phyloP scores from a whole-genome alignment of 2,797 vertebrate species.

The Chelon auratus region DNA sequence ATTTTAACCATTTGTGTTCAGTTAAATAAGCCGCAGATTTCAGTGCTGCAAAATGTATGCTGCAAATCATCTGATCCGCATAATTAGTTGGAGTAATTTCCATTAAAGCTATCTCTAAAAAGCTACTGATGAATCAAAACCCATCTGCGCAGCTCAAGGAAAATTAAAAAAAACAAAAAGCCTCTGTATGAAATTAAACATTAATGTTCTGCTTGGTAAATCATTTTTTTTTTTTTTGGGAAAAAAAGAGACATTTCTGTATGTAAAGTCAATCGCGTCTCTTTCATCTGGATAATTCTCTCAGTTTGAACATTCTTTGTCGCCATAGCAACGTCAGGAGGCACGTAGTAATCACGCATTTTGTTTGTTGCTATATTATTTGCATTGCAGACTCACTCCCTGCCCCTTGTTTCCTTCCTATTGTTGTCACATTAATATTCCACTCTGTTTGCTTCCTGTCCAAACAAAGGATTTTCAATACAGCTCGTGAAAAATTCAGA shows the following conservation, averaged over 20 bases:
- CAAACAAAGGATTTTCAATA: neutral
- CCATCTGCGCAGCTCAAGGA: neutral
- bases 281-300: conserved; percentile 12
- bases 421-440: neutral
- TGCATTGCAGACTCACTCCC: neutral
- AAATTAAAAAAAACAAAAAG: conserved; percentile 5
- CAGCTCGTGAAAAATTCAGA: neutral
- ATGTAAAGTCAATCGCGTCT: neutral
- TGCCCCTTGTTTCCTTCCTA: neutral
- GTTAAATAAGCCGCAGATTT: conserved; percentile 16
- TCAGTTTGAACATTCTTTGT: neutral
- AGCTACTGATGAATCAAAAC: conserved; percentile 15
- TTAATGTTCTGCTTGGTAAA: conserved; percentile 1
- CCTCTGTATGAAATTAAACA: conserved; percentile 3
- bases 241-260: neutral
- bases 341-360: conserved; percentile 8
- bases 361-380: conserved; percentile 9
- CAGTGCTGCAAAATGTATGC: neutral
- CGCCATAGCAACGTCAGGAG: conserved; percentile 12
- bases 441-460: neutral
- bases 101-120: conserved; percentile 21
- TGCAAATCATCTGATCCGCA: conserved; percentile 21
- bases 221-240: neutral
- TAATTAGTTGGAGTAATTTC: conserved; percentile 28
- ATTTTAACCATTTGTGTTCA: conserved; percentile 4